Conservation (phyloP, 2,797 vertebrate genomes). For the Synaphobranchus kaupii region DNA sequence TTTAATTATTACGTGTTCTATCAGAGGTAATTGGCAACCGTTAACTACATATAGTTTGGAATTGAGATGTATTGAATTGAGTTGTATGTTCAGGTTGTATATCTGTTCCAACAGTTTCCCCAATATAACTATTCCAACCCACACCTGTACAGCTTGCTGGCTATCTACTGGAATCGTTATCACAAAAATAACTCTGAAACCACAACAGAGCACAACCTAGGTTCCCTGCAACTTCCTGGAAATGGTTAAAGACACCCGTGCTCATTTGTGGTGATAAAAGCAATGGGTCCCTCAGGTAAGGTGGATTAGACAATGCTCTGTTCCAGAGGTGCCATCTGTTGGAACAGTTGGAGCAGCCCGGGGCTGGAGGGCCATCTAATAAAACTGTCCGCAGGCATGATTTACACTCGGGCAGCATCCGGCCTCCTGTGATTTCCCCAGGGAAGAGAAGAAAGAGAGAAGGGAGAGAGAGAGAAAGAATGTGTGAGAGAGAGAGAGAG, state of each 20-base stretch:
- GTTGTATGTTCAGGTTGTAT: too few relatives aligned
- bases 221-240: background rate
- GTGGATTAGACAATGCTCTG: background rate
- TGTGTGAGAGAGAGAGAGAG: background rate
- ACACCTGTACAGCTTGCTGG: too few relatives aligned
- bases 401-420: constrained; percentile 39
- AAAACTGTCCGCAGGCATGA: constrained; percentile 39
- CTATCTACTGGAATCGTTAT: too few relatives aligned
- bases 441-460: background rate
- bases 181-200: background rate
- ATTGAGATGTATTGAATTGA: too few relatives aligned
- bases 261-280: background rate
- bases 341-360: constrained; percentile 36
- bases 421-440: constrained; percentile 40
- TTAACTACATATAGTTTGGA: too few relatives aligned
- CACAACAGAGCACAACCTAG: background rate
- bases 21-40: too few relatives aligned
- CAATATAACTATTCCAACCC: too few relatives aligned
- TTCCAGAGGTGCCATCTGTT: constrained; percentile 51
- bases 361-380: constrained; percentile 42
- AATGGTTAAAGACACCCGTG: background rate
- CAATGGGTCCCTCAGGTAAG: background rate
- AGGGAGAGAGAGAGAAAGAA: background rate
- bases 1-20: too few relatives aligned
- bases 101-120: too few relatives aligned